Evolutionary conservation across 1,140 invertebrate species (phyloP).

Genomic region (fruit fly (Drosophila melanogaster)): Release_6_plus_ISO1_MT NT_033779.5:15965501-15966000

Average conservation of each 20-base stretch:
- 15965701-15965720: conserved; percentile 13
- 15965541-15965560: not conserved
- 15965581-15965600: too few species aligned
- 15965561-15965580: too few species aligned
- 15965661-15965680: too few species aligned
- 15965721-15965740: conserved; percentile 19
- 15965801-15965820: conserved; percentile 65
- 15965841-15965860: conserved; percentile 16
- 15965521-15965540: not conserved
- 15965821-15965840: conserved; percentile 21
- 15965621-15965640: not conserved
- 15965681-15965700: not conserved
- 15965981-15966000: conserved; percentile 56
- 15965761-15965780: conserved; percentile 66
- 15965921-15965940: conserved; percentile 72
- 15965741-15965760: conserved; percentile 32
- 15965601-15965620: not conserved
- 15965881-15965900: conserved; percentile 70
- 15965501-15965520: not conserved
- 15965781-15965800: conserved; percentile 30
- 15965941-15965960: conserved; percentile 59
- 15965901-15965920: conserved; percentile 68
- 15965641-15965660: not conserved
- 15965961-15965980: conserved; percentile 70
- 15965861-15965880: conserved; percentile 34